phyloP scores from a whole-genome alignment of 2,113 vertebrate genomes.

The Pachypanchax playfairii region DNA sequence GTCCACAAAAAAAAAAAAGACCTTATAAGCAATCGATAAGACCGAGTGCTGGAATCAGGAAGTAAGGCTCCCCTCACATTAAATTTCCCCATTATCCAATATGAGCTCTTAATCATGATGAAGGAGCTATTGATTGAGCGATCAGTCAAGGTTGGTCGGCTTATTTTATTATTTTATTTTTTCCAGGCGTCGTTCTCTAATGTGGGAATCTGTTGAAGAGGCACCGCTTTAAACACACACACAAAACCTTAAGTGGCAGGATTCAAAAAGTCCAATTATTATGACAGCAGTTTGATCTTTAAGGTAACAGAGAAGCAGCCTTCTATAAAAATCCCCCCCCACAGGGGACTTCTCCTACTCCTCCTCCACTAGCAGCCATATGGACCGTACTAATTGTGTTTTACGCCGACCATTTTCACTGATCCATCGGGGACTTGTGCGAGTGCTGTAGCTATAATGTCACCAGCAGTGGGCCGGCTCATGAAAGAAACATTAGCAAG shows the following conservation, averaged over 20 bases:
- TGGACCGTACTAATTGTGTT: conserved; percentile 78
- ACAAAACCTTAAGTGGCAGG: conserved; percentile 22
- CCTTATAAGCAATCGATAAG: conserved; percentile 55
- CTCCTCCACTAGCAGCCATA: conserved; percentile 76
- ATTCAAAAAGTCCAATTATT: conserved; percentile 63
- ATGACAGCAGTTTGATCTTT: conserved; percentile 75
- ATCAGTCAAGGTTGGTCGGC: conserved; percentile 54
- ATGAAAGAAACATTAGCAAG: conserved; percentile 82
- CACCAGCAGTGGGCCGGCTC: conserved; percentile 74
- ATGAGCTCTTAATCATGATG: conserved; percentile 71
- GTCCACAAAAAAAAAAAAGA: conserved; percentile 40
- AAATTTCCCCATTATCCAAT: conserved; percentile 64
- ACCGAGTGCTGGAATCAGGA: conserved; percentile 57
- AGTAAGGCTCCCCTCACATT: conserved; percentile 66
- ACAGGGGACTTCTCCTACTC: conserved; percentile 59
- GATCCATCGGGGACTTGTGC: conserved; percentile 76
- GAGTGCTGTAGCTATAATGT: conserved; percentile 75
- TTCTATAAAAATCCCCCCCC: conserved; percentile 61
- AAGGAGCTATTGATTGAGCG: conserved; percentile 67
- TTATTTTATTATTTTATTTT: no score
- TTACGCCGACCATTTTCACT: conserved; percentile 75
- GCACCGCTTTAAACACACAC: background rate
- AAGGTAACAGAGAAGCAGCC: conserved; percentile 68
- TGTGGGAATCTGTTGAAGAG: conserved; percentile 41
- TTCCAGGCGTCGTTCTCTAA: conserved; percentile 38